Conservation (phyloP, 1,140 invertebrate species). For the Saccostrea cuccullata region DNA sequence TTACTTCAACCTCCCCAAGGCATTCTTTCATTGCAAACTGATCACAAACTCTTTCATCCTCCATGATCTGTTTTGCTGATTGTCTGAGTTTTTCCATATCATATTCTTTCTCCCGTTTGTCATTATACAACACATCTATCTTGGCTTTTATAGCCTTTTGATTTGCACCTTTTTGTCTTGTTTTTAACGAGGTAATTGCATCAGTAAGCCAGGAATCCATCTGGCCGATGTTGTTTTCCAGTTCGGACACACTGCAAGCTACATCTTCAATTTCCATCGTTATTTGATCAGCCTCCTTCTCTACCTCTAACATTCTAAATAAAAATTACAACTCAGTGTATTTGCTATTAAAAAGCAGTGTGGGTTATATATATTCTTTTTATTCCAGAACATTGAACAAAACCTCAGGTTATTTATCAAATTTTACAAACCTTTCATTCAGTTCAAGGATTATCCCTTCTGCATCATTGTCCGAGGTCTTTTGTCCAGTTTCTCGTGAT, state of each 20-base stretch:
- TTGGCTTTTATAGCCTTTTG: constrained; percentile 65
- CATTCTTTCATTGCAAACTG: constrained; percentile 72
- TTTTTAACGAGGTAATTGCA: constrained; percentile 69
- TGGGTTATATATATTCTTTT: neutral
- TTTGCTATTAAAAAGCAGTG: neutral
- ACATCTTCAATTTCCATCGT: constrained; percentile 95
- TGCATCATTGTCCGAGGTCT: constrained; percentile 87
- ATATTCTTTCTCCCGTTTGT: constrained; percentile 72
- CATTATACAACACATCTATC: constrained; percentile 71
- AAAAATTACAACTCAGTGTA: neutral
- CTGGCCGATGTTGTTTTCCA: constrained; percentile 86
- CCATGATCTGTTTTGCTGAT: constrained; percentile 67
- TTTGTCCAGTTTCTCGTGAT: constrained; percentile 58
- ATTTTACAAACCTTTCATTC: constrained; percentile 81
- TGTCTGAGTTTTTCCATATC: constrained; percentile 72
- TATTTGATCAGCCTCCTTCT: constrained; percentile 89
- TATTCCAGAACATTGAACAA: neutral
- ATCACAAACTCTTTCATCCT: constrained; percentile 70
- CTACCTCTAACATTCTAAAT: constrained; percentile 83
- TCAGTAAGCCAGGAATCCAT: constrained; percentile 71
- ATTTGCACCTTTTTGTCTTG: constrained; percentile 59
- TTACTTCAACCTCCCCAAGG: constrained; percentile 73
- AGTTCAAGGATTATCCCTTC: constrained; percentile 89
- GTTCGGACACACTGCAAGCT: constrained; percentile 90
- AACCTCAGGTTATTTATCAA: neutral